Percentiles rank a stretch among this genome's conserved stretches.
Evolutionary conservation across 2,888 invertebrate genomes (phyloP).

Genomic region (Achlya flavicornis): DNA sequence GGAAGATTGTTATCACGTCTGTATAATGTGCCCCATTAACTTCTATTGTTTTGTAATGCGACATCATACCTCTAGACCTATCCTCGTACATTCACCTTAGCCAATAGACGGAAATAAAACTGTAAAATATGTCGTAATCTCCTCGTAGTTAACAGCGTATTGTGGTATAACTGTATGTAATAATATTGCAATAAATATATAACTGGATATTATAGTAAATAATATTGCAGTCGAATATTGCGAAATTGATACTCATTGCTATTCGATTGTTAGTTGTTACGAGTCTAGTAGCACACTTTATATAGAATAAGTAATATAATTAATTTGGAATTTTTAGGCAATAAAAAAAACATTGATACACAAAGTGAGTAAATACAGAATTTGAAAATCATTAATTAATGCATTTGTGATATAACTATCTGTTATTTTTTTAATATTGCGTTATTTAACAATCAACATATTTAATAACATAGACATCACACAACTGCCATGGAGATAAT

Average conservation of each 20-base stretch:
- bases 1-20: slow-evolving; percentile 7
- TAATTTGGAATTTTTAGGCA: no score
- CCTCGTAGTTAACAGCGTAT: slow-evolving; percentile 17
- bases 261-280: background rate
- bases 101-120: slow-evolving; percentile 30
- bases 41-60: no score
- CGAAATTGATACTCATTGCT: background rate
- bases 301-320: no score
- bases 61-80: background rate
- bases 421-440: no score
- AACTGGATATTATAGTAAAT: background rate
- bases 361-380: no score
- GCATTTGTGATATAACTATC: no score
- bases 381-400: no score
- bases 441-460: no score
- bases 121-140: slow-evolving; percentile 27
- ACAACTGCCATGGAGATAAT: background rate
- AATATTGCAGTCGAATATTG: background rate
- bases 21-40: background rate
- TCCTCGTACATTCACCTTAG: slow-evolving; percentile 34
- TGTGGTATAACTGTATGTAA: slow-evolving; percentile 30
- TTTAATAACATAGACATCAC: background rate
- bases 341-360: no score
- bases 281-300: no score
- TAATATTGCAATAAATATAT: slow-evolving; percentile 1